Base-by-base conservation (phyloP, 37 sponge, comb jelly and placozoan genomes). In the Agelas oroides region DNA sequence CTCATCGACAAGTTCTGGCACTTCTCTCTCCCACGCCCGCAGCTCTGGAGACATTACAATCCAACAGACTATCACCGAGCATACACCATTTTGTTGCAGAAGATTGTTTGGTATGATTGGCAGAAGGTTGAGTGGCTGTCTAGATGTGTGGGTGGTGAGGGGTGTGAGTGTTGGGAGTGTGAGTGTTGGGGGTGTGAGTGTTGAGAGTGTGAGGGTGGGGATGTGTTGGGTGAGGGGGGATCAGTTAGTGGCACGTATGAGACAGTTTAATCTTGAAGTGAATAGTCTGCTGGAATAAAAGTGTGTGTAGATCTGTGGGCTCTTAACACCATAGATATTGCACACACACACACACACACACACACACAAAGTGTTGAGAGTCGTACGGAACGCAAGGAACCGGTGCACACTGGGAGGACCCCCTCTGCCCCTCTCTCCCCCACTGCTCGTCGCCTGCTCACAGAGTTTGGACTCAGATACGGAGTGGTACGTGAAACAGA, bases 1-100 rank as follows among this genome's bases (percentile, higher is more conserved):
- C 70, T 87, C 36, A 73, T 94, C 19, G 90, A 94, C 36, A 89
- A 90, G 75, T 94, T 94, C 81, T 94, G 94, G 94, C 94, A 89
- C 70, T 94, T 59, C 67, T 77, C 90, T 31, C 71, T 94, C 36
- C 94, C 94, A 18, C 77, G 81, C 11, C 91, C 94, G 8, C 83
- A 83, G 53, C 81, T 70, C 5, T 84, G 88, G 80, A 55, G 80
- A 1, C 86, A 81, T 69, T 88, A 76, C 46, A 84, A 84, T 27
- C 88, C 90, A 53, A 86, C 85, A 46, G 89, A 93, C 83, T 93
- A 89, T 78, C 93, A 93, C 78, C 67, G 59, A 56, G 86, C 89
- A 35, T 93, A 93, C 64, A 20, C 25, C 31, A 52, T 65, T 17
- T 83, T 93, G 15, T 76, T 89, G n/a, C 76, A 84, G 31, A 88